These are phyloP conservation scores for Pyrochroa serraticornis DNA, from an alignment of 2,888 invertebrate species.

Conservation along the genomic window DNA sequence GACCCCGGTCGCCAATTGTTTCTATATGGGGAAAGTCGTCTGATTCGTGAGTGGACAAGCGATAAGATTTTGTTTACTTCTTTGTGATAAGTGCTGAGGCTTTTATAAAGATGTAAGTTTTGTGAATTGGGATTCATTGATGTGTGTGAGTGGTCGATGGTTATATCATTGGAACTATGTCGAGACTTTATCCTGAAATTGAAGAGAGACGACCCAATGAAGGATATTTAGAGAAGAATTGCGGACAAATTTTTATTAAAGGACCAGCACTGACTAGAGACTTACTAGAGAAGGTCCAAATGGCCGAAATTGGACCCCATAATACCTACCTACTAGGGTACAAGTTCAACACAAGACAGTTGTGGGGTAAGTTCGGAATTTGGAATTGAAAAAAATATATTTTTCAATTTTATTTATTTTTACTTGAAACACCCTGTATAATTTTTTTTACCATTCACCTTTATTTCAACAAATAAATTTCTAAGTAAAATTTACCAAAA, in stretches of 20 bases:
- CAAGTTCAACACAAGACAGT: conserved; percentile 47
- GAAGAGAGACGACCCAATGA: no score
- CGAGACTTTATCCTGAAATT: no score
- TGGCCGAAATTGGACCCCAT: conserved; percentile 45
- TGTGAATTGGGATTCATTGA: no score
- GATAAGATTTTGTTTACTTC: no score
- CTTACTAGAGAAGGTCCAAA: conserved; percentile 50
- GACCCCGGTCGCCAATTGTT: no score
- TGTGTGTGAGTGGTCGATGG: not conserved
- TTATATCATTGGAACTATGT: no score
- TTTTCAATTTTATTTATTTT: not conserved
- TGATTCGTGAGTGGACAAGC: no score
- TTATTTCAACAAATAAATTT: not conserved
- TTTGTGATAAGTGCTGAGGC: no score
- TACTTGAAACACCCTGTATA: not conserved
- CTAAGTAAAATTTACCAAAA: no score
- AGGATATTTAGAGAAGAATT: conserved; percentile 44
- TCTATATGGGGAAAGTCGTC: no score
- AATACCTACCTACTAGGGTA: conserved; percentile 49
- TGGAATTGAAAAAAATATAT: not conserved
- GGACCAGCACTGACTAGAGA: conserved; percentile 52
- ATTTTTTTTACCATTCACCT: not conserved
- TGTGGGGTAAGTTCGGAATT: conserved; percentile 50
- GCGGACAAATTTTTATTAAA: conserved; percentile 51
- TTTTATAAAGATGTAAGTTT: no score